These are phyloP conservation scores for Tautogolabrus adspersus DNA, from an alignment of 2,113 vertebrate genomes.

Conservation along the genomic window DNA sequence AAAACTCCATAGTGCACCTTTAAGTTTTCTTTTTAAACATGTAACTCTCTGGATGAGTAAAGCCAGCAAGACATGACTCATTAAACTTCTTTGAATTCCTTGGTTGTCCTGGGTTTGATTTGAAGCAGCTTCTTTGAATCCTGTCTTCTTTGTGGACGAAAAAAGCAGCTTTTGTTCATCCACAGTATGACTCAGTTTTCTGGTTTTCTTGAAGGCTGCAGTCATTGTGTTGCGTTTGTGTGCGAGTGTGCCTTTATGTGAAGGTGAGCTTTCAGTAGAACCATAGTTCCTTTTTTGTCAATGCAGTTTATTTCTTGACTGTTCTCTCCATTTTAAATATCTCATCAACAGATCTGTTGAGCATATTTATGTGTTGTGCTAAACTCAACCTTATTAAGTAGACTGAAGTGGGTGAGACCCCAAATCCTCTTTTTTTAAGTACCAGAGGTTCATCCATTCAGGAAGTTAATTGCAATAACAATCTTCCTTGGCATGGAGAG, in stretches of 20 bases:
- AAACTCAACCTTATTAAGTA: neutral
- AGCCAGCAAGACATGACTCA: neutral
- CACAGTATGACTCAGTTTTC: neutral
- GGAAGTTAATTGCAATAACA: too few species aligned
- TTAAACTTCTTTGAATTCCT: too few species aligned
- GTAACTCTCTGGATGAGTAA: neutral
- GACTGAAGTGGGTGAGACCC: neutral
- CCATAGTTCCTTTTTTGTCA: neutral
- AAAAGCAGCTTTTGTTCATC: slow-evolving; percentile 23
- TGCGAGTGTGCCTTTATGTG: neutral
- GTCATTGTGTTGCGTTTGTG: neutral
- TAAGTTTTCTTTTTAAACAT: neutral
- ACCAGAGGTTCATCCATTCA: too few species aligned
- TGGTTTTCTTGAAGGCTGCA: neutral
- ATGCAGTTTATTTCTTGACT: neutral
- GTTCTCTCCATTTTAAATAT: neutral
- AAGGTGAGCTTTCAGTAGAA: neutral
- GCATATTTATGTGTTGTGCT: neutral
- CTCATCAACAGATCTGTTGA: neutral
- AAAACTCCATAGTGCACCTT: too few species aligned
- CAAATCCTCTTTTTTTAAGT: neutral
- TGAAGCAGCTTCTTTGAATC: neutral
- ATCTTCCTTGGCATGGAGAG: too few species aligned
- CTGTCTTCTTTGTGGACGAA: neutral
- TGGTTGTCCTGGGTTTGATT: too few species aligned